Base-by-base conservation (phyloP, 2,888 invertebrate species). In the Rhagonycha fulva region DNA sequence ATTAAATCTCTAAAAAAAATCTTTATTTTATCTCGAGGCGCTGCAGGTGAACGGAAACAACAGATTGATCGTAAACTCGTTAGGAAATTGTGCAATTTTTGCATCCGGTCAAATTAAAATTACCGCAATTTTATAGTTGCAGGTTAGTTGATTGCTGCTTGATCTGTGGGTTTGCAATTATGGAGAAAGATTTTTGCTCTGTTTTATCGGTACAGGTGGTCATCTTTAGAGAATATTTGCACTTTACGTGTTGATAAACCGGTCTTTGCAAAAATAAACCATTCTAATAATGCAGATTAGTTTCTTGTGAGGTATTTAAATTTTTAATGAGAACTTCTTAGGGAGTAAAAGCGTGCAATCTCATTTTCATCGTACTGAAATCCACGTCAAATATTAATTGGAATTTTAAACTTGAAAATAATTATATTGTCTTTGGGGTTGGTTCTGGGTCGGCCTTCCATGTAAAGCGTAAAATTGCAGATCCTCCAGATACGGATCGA, bases 11-110 rank as follows among this genome's bases (percentile, higher is more conserved):
- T 12, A 47, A 47, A 47, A 47, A 47, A 47, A 47, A 47, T 47
- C 47, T 47, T 47, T 47, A n/a, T 47, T 47, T 47, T 47, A 26
- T 47, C 47, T 47, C n/a, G 7, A 47, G 47, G 47, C 47, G 47
- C 5, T 47, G 47, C 80, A 80, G 79, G 77, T 80, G 77, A 80
- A 74, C 78, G 80, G 80, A 80, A 79, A 74, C 74, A 68, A 76
- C 71, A 76, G 78, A 80, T 79, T 78, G 80, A 78, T 76, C 78
- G 72, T 72, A 60, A 75, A 77, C 72, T 76, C 26, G 70, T 66
- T 30, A 67, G 75, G 73, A 75, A 70, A 78, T 78, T 78, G 70
- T 73, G 73, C 73, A 78, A 78, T 78, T 75, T 75, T 73, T 72
- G 71, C 73, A 75, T 78, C 77, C 77, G 77, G 72, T 68, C 77